A percentile compares a stretch with the other conserved stretches of the same genome.
Conservation (phyloP, 1,140 invertebrate genomes). For the Sitophilus oryzae region DNA sequence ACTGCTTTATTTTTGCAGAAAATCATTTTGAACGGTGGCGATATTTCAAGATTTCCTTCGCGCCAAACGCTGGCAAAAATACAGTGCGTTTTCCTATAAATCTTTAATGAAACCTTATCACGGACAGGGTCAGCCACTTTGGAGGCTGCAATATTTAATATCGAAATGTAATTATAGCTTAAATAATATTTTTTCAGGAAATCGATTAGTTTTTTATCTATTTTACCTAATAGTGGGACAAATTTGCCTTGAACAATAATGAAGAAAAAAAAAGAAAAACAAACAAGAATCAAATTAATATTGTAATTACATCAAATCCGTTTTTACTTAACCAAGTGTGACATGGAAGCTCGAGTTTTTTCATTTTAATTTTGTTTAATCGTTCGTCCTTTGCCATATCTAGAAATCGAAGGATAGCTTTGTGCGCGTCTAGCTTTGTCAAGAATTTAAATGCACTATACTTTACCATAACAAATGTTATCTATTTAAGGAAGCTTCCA, state of each 20-base stretch:
- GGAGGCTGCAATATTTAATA: constrained; percentile 16
- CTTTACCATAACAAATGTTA: no score
- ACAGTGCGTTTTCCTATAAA: constrained; percentile 8
- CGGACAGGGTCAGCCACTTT: constrained; percentile 13
- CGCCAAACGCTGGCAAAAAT: not conserved
- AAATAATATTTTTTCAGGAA: constrained; percentile 24
- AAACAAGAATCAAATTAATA: constrained; percentile 6
- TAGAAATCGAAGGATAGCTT: no score
- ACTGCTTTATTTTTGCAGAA: constrained; percentile 22
- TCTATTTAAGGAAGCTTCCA: no score
- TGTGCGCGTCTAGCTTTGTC: no score
- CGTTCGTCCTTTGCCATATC: no score
- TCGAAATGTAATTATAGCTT: constrained; percentile 17
- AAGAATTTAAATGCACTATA: no score
- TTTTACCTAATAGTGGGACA: constrained; percentile 18
- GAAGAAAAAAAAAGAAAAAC: constrained; percentile 3
- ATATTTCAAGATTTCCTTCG: constrained; percentile 10
- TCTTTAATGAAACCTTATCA: constrained; percentile 8
- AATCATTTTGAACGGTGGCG: constrained; percentile 11
- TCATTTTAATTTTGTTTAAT: no score
- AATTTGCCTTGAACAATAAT: constrained; percentile 11
- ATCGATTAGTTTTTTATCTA: constrained; percentile 21
- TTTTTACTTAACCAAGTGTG: not conserved
- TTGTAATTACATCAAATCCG: not conserved
- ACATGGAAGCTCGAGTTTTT: no score